Percentiles rank a stretch among this genome's conserved stretches.
phyloP scores from a whole-genome alignment of 2,888 invertebrate species.

The Yponomeuta malinellus region DNA sequence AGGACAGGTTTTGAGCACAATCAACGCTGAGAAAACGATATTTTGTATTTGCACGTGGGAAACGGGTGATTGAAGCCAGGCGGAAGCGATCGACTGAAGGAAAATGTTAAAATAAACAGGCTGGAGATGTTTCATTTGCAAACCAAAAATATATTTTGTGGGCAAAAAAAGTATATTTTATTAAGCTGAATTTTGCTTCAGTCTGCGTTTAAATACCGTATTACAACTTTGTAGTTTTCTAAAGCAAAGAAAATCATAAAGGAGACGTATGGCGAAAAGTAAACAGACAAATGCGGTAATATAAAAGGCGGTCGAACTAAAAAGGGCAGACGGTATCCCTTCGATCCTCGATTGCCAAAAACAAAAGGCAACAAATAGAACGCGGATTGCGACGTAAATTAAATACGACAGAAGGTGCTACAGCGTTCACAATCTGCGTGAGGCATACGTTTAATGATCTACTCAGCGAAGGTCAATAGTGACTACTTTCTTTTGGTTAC shows the following conservation, averaged over 20 bases:
- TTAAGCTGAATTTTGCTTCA: no score
- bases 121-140: not conserved
- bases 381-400: not conserved
- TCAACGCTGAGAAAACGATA: conserved; percentile 38
- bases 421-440: no score
- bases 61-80: conserved; percentile 11
- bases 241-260: not conserved
- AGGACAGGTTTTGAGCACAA: conserved; percentile 60
- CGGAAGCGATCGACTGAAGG: not conserved
- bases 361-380: conserved; percentile 18
- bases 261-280: not conserved
- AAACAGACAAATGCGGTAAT: not conserved
- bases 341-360: conserved; percentile 14
- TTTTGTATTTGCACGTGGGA: conserved; percentile 48
- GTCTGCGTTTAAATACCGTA: no score
- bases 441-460: no score
- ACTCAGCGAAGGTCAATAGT: no score
- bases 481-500: no score
- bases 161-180: no score
- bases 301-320: conserved; percentile 18
- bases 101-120: not conserved
- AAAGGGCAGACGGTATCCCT: conserved; percentile 13
- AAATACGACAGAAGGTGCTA: not conserved
- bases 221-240: no score
- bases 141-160: no score